Evolutionary conservation across 2,113 vertebrate species (phyloP).

Genomic region (Meriones unguiculatus): DNA sequence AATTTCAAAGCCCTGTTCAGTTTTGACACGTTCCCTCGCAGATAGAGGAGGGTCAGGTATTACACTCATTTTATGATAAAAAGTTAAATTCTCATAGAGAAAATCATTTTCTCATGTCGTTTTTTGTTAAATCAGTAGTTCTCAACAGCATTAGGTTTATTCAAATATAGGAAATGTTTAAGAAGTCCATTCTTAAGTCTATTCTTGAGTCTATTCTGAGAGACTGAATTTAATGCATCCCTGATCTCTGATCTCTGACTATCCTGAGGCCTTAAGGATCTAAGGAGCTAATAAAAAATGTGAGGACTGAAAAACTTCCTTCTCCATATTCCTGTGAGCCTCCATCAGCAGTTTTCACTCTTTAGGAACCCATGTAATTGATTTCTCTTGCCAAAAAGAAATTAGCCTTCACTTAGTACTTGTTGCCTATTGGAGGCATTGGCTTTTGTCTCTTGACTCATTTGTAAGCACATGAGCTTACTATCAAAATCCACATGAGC

Average conservation of each 20-base stretch:
- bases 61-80: slow-evolving; percentile 23
- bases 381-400: slow-evolving; percentile 37
- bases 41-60: slow-evolving; percentile 5
- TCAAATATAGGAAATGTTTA: slow-evolving; percentile 1
- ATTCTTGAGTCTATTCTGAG: neutral
- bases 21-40: slow-evolving; percentile 4
- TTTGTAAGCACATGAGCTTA: slow-evolving; percentile 18
- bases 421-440: neutral
- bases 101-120: neutral
- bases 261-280: slow-evolving; percentile 28
- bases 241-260: neutral
- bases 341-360: neutral
- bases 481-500: slow-evolving; percentile 2
- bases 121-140: slow-evolving; percentile 39
- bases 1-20: slow-evolving; percentile 39
- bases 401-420: neutral
- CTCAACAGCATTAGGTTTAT: slow-evolving; percentile 14
- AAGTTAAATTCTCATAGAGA: neutral
- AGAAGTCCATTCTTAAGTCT: neutral
- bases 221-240: slow-evolving; percentile 17
- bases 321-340: neutral
- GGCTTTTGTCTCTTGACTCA: slow-evolving; percentile 3
- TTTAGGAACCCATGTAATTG: slow-evolving; percentile 16
- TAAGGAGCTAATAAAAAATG: slow-evolving; percentile 10
- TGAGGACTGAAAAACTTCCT: neutral